A percentile compares a stretch with the other conserved stretches of the same genome.
Evolutionary conservation across 2,888 invertebrate species (phyloP).

Genomic region (Netelia inedita): DNA sequence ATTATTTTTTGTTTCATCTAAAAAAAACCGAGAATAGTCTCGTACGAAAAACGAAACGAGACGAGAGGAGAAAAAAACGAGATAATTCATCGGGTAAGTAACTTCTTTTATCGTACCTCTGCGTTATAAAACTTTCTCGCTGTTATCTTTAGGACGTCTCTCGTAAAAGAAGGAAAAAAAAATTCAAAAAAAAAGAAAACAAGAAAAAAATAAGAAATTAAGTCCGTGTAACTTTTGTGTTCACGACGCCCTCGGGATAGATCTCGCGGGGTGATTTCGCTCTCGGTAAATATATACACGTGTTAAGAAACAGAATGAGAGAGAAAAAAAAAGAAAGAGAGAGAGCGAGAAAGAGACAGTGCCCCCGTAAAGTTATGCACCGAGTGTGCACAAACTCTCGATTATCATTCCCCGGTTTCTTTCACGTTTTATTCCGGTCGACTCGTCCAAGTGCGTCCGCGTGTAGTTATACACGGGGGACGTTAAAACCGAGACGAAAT

Average conservation of each 20-base stretch:
- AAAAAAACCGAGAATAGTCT: not conserved
- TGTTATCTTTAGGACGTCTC: not conserved
- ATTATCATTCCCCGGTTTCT: constrained; percentile 20
- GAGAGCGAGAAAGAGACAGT: too few relatives aligned
- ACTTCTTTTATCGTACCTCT: not conserved
- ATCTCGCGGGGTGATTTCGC: not conserved
- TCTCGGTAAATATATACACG: not conserved
- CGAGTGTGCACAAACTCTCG: not conserved
- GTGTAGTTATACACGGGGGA: not conserved
- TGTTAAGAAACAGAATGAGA: not conserved
- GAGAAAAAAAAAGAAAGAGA: not conserved
- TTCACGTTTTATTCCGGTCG: not conserved
- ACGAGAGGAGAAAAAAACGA: not conserved
- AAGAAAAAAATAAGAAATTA: not conserved
- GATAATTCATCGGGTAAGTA: not conserved
- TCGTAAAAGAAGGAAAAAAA: too few relatives aligned
- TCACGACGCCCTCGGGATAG: not conserved
- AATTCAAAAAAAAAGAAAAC: not conserved
- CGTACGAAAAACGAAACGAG: too few relatives aligned
- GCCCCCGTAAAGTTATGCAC: too few relatives aligned
- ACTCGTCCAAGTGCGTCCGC: not conserved
- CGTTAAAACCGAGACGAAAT: constrained; percentile 33
- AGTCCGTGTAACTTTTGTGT: too few relatives aligned
- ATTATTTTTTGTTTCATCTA: not conserved
- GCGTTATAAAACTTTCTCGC: not conserved